Evolutionary conservation across 1,140 invertebrate genomes (phyloP), one percentile per base, ranked within the genome.

Genomic region (Paracyclopina nana): DNA sequence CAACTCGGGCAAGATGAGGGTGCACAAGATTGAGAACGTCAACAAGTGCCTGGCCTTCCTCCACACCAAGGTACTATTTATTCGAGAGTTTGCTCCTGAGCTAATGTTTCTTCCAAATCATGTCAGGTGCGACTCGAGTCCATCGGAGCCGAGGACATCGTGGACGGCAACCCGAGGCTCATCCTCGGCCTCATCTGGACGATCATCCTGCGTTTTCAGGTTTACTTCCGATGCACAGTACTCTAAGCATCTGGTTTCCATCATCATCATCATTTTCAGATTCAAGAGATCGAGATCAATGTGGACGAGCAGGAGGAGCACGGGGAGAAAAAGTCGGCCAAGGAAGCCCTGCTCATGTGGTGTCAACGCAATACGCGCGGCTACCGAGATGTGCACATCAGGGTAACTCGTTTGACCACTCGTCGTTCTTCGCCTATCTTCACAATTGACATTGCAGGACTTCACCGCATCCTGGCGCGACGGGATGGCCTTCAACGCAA

Each of bases 21-120:
- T 98, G 22, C 94, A 99, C 68, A 96, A 96, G 72, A 87, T 98
- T 31, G 94, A 98, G 70, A 99, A 99, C 69, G 84, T 98, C 57
- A 98, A 97, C 70, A 95, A 92, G 69, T 90, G 85, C 61, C 70
- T 99, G 57, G 86, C 86, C 55, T 98, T 98, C 69, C 72, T 98
- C 42, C 88, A 94, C 64, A 94, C 88, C 43, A 92, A 95, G 80
- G 90, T 91, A 66, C 69, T 8, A 11, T n/a, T n/a, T n/a, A n/a
- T n/a, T n/a, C n/a, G n/a, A n/a, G n/a, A n/a, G n/a, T n/a, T n/a
- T n/a, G n/a, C n/a, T n/a, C n/a, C n/a, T n/a, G n/a, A n/a, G n/a
- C n/a, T n/a, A n/a, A n/a, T n/a, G n/a, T n/a, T 4, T 38, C 9
- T 16, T 38, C 20, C 14, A 4, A 16, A 4, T 8, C 4, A 4